Conservation (phyloP, 1,140 invertebrate species). For the Danaus plexippus region DNA sequence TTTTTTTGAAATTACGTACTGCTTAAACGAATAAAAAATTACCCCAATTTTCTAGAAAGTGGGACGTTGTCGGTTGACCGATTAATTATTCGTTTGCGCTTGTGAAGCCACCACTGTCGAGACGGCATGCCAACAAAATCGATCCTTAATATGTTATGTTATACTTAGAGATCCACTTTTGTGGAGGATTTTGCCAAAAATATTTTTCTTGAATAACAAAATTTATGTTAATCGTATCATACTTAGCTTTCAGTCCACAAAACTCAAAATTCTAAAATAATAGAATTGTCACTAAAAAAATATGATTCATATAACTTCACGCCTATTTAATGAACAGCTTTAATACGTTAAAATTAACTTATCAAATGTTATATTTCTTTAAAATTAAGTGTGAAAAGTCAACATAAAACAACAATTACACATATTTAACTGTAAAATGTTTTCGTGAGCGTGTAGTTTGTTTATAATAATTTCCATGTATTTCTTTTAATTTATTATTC, state of each 20-base stretch:
- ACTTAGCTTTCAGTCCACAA: too few species aligned
- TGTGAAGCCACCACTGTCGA: slow-evolving; percentile 30
- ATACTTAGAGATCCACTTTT: slow-evolving; percentile 11
- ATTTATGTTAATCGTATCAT: too few species aligned
- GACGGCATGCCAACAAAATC: slow-evolving; percentile 42
- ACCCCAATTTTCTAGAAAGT: slow-evolving; percentile 45
- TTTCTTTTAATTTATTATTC: slow-evolving; percentile 8
- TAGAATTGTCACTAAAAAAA: too few species aligned
- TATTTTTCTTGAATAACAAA: too few species aligned
- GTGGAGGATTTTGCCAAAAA: too few species aligned
- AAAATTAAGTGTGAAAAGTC: neutral
- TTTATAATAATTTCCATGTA: slow-evolving; percentile 11
- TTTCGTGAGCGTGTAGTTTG: slow-evolving; percentile 7
- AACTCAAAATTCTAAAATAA: too few species aligned
- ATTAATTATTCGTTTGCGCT: slow-evolving; percentile 60
- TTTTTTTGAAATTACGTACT: too few species aligned
- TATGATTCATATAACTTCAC: neutral
- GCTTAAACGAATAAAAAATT: slow-evolving; percentile 11
- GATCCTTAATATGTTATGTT: slow-evolving; percentile 49
- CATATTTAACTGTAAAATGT: slow-evolving; percentile 3
- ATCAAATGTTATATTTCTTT: neutral
- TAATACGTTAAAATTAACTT: neutral
- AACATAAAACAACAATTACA: slow-evolving; percentile 3
- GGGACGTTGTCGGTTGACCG: slow-evolving; percentile 47
- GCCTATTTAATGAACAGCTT: neutral